phyloP scores from a whole-genome alignment of 2,113 vertebrate species.

The Mola mola region DNA sequence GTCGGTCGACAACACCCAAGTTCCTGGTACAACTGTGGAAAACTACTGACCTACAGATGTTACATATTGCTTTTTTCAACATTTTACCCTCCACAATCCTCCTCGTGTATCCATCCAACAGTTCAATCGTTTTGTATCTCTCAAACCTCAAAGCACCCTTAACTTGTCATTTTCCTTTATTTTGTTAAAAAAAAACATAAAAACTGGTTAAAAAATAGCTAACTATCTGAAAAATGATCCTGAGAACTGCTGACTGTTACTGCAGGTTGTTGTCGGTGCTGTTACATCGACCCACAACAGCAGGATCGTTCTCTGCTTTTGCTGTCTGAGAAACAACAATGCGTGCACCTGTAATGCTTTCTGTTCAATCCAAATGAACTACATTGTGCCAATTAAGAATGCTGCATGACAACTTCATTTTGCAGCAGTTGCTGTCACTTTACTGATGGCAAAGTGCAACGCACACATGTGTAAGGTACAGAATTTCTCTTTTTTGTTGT shows the following conservation, averaged over 20 bases:
- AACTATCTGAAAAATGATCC: no score
- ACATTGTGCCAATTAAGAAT: no score
- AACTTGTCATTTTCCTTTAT: neutral
- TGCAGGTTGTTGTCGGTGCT: conserved; percentile 5
- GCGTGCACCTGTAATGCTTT: neutral
- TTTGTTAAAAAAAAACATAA: neutral
- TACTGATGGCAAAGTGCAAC: no score
- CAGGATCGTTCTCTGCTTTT: conserved; percentile 1
- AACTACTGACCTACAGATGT: neutral
- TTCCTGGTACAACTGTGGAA: no score
- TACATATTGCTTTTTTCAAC: conserved; percentile 14
- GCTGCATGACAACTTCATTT: no score
- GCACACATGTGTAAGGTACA: neutral
- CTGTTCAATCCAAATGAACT: no score
- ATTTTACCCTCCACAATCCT: neutral
- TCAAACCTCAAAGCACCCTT: no score
- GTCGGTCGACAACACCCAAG: no score
- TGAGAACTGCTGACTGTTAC: neutral
- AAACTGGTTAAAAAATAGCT: neutral
- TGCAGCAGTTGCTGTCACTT: no score
- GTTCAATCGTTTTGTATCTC: no score
- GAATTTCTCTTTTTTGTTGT: neutral
- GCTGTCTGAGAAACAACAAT: neutral
- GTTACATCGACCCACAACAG: conserved; percentile 3
- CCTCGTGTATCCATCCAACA: no score